These are phyloP conservation scores for Dichetophora obliterata DNA, from an alignment of 2,888 invertebrate species.

Conservation along the genomic window DNA sequence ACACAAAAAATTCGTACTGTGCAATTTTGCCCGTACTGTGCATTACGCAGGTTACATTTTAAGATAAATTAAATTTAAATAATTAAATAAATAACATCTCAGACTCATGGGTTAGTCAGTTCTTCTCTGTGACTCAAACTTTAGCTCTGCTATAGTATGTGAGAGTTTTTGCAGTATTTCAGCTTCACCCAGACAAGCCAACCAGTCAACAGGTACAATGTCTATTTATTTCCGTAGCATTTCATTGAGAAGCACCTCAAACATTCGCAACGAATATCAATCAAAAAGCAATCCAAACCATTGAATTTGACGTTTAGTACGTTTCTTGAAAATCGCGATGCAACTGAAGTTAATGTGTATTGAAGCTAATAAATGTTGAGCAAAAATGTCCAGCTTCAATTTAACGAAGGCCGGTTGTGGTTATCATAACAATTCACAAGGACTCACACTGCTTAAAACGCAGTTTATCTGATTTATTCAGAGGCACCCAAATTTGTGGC, in stretches of 20 bases:
- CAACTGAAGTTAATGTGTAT: not conserved
- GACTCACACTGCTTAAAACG: no score
- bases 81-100: no score
- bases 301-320: conserved; percentile 15
- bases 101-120: no score
- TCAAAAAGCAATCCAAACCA: conserved; percentile 13
- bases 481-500: not conserved
- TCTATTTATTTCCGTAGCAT: conserved; percentile 10
- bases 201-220: not conserved
- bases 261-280: conserved; percentile 28
- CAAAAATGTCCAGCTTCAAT: not conserved
- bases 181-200: not conserved
- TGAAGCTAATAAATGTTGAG: not conserved
- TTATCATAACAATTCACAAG: no score
- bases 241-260: conserved; percentile 24
- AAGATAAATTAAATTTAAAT: no score
- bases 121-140: no score
- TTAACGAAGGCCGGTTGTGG: no score
- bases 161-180: no score
- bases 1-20: no score
- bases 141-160: no score
- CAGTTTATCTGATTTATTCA: not conserved
- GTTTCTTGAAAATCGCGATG: not conserved
- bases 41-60: no score
- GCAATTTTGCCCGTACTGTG: no score